Evolutionary conservation across 2,888 invertebrate species (phyloP), one percentile per base, ranked within the genome.

Genomic region (Epirrhoe alternata): DNA sequence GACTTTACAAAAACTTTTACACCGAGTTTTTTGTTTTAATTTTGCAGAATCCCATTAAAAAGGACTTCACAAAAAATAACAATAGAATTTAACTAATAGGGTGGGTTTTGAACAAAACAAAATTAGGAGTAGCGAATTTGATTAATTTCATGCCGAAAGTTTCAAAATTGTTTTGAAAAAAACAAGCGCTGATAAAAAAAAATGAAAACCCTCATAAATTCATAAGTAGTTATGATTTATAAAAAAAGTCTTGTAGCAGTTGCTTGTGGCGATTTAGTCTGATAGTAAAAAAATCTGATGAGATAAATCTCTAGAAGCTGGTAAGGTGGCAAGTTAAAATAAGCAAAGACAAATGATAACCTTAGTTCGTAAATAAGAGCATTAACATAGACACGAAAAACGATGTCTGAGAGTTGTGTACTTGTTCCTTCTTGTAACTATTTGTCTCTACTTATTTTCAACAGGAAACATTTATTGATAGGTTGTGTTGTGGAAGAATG

Each of bases 331-430:
- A n/a, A n/a, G n/a, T n/a, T n/a, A n/a, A n/a, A n/a, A n/a, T 62
- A 55, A 24, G 55, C 49, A 50, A 55, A 55, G 55, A 14, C 42
- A 57, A 35, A 51, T 51, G 42, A 63, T 45, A 63, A 30, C 45
- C 45, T 10, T 7, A 35, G 42, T 51, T 0, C 30, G 52, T 42
- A 52, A 42, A 59, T 8, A 38, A 61, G 58, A 49, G 17, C 57
- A 81, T 83, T 83, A 74, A 69, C 82, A 82, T 83, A 80, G 67
- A 78, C 79, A 79, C 64, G 74, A 55, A 71, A 64, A 69, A 61
- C 63, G 31, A 58, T 73, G 70, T 68, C 49, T 62, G 65, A 71
- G 67, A 71, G 24, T 24, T 24, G 24, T 24, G 24, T 24, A 24
- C 53, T 65, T 73, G 72, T 74, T 66, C 75, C 78, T 75, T 78